These are phyloP conservation scores for Amphipyra berbera DNA, from an alignment of 2,888 invertebrate species.

Conservation along the genomic window DNA sequence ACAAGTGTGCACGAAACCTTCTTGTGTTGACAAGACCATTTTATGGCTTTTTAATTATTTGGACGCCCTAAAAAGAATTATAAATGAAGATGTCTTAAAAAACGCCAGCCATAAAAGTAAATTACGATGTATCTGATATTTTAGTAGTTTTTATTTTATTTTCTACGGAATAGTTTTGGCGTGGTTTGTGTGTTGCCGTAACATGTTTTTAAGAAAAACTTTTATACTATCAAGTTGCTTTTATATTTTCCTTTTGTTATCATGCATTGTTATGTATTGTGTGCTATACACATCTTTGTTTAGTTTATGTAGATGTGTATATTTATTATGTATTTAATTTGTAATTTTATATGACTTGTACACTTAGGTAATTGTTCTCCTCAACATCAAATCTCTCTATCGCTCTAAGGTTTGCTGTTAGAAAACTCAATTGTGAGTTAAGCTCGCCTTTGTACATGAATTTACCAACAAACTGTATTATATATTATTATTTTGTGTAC, in stretches of 20 bases:
- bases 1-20: conserved; percentile 15
- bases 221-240: background rate
- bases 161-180: conserved; percentile 15
- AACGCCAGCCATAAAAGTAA: conserved; percentile 57
- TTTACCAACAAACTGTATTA: too few species aligned
- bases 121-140: conserved; percentile 39
- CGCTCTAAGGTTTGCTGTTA: too few species aligned
- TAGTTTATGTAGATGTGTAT: too few species aligned
- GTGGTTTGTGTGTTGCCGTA: conserved; percentile 8
- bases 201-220: conserved; percentile 4
- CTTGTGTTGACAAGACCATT: conserved; percentile 35
- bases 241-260: background rate
- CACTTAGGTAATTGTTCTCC: too few species aligned
- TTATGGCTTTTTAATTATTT: conserved; percentile 52
- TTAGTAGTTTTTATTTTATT: conserved; percentile 36
- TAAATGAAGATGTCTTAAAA: conserved; percentile 59
- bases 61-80: conserved; percentile 51
- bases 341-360: too few species aligned
- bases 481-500: too few species aligned
- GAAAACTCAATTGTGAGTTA: too few species aligned
- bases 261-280: too few species aligned
- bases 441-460: too few species aligned
- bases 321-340: too few species aligned
- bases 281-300: too few species aligned
- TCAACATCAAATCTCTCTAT: too few species aligned